Conservation (phyloP, 2,113 vertebrate genomes). For the Heloderma charlesbogerti region DNA sequence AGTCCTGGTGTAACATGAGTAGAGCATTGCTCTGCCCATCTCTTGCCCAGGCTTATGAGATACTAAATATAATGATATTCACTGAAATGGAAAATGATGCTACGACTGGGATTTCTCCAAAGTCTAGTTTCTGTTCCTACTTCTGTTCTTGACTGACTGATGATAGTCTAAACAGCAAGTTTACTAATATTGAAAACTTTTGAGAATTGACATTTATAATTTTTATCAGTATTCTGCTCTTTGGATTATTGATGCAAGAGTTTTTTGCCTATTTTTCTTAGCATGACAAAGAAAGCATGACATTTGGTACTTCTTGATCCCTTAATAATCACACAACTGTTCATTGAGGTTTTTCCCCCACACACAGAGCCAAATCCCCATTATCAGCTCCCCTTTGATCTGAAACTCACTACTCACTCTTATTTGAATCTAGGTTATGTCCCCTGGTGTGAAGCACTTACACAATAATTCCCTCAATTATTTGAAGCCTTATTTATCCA, state of each 20-base stretch:
- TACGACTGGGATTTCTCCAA: neutral
- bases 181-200: neutral
- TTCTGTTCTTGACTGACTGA: neutral
- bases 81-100: neutral
- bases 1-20: neutral
- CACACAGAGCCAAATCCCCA: constrained; percentile 56
- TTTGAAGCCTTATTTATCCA: constrained; percentile 70
- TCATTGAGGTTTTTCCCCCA: constrained; percentile 43
- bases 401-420: constrained; percentile 60
- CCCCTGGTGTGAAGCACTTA: constrained; percentile 74
- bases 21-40: neutral
- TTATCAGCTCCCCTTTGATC: constrained; percentile 71
- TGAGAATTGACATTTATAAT: neutral
- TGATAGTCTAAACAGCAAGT: neutral
- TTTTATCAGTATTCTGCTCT: constrained; percentile 32
- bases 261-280: constrained; percentile 42
- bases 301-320: constrained; percentile 41
- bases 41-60: neutral
- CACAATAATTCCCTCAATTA: constrained; percentile 73
- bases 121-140: neutral
- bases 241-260: neutral
- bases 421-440: constrained; percentile 76
- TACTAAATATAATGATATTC: neutral
- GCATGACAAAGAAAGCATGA: neutral
- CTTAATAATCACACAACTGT: constrained; percentile 50